phyloP scores from a whole-genome alignment of 2,888 invertebrate species.

The Orthonychiurus folsomi region DNA sequence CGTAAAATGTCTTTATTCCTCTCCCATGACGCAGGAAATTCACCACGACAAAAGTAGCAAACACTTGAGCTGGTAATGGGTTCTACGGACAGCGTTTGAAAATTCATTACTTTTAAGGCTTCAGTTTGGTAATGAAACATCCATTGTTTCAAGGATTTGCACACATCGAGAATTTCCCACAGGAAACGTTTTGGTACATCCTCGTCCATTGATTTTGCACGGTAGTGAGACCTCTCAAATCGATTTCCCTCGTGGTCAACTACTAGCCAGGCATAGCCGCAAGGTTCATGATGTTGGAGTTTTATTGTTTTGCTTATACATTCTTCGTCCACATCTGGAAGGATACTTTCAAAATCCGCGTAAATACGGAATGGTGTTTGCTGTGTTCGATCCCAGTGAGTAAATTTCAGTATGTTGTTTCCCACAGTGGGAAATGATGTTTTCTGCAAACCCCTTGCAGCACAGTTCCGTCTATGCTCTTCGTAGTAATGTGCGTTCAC shows the following conservation, averaged over 20 bases:
- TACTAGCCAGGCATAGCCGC: not conserved
- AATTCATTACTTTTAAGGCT: too few species aligned
- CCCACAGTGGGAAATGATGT: not conserved
- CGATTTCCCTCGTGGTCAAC: not conserved
- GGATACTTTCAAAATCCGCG: constrained; percentile 7
- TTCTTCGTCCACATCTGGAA: not conserved
- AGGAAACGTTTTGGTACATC: not conserved
- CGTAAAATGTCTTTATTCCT: too few species aligned
- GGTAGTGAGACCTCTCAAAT: not conserved
- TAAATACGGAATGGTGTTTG: constrained; percentile 5
- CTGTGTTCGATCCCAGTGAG: not conserved
- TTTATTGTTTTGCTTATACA: not conserved
- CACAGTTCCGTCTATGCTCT: constrained; percentile 6
- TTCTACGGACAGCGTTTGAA: too few species aligned
- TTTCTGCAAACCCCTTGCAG: not conserved
- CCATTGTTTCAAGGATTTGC: too few species aligned
- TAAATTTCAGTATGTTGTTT: not conserved
- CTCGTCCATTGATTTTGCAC: not conserved
- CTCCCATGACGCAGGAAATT: too few species aligned
- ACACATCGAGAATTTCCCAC: not conserved
- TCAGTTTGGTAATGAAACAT: too few species aligned
- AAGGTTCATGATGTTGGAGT: not conserved
- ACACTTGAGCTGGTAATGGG: too few species aligned
- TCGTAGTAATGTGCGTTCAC: too few species aligned
- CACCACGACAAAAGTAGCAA: too few species aligned